Percentiles rank a stretch among this genome's conserved stretches.
Evolutionary conservation across 2,797 vertebrate species (phyloP).

Genomic region (Sebastes kiyomatsui): DNA sequence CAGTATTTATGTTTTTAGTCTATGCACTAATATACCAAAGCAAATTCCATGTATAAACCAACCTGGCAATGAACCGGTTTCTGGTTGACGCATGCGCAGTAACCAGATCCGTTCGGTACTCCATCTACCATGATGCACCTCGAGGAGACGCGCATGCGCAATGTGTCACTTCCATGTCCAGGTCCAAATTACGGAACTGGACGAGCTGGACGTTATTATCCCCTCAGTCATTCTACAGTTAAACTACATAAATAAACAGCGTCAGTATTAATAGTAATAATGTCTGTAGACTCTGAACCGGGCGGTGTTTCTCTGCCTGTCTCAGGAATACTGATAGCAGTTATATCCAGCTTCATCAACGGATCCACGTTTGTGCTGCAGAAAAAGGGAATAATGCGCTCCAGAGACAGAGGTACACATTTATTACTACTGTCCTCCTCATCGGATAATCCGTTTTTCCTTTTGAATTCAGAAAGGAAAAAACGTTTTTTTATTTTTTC

Average conservation of each 20-base stretch:
- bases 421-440: neutral
- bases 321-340: conserved; percentile 86
- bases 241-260: neutral
- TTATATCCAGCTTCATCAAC: conserved; percentile 93
- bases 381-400: conserved; percentile 93
- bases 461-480: too few species aligned
- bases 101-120: neutral
- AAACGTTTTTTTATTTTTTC: too few species aligned
- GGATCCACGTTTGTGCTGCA: conserved; percentile 96
- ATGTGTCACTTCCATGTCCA: neutral
- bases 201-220: too few species aligned
- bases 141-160: conserved; percentile 38
- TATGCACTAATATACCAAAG: too few species aligned
- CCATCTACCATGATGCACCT: neutral
- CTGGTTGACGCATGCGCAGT: neutral
- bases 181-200: neutral
- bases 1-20: too few species aligned
- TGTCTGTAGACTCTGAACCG: conserved; percentile 23
- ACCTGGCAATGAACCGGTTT: too few species aligned
- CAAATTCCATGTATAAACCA: too few species aligned
- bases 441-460: too few species aligned
- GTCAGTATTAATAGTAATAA: conserved; percentile 32
- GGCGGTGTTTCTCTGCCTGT: conserved; percentile 48
- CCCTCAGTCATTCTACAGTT: neutral
- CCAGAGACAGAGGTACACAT: conserved; percentile 86